These are phyloP conservation scores for Synergus umbraculus DNA, from an alignment of 2,888 invertebrate genomes.

Conservation along the genomic window DNA sequence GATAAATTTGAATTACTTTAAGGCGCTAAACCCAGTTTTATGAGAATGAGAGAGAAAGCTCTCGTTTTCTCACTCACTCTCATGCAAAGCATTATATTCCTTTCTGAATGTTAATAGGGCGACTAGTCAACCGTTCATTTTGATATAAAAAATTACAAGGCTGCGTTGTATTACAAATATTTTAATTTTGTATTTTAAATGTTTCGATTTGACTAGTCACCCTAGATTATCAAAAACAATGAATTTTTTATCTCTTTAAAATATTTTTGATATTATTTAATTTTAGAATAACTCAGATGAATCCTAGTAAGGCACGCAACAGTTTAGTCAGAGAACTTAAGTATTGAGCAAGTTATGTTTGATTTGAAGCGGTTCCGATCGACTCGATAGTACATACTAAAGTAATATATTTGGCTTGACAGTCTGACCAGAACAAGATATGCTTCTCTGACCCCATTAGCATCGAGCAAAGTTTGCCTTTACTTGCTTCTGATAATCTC, in stretches of 20 bases:
- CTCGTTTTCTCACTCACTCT: neutral
- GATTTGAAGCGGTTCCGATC: slow-evolving; percentile 42
- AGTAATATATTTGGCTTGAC: slow-evolving; percentile 71
- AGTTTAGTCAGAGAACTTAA: slow-evolving; percentile 31
- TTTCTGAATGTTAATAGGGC: too few relatives aligned
- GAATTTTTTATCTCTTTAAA: neutral
- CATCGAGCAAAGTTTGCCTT: slow-evolving; percentile 22
- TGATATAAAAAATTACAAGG: too few relatives aligned
- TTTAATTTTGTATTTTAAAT: too few relatives aligned
- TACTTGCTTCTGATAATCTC: neutral
- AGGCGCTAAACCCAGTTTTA: neutral
- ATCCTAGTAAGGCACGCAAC: neutral
- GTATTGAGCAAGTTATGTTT: slow-evolving; percentile 58
- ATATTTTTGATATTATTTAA: neutral
- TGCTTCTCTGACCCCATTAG: slow-evolving; percentile 13
- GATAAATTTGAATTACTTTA: neutral
- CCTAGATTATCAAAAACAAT: neutral
- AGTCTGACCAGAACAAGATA: slow-evolving; percentile 61
- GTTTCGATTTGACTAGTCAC: too few relatives aligned
- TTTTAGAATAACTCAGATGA: neutral
- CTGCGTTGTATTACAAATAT: too few relatives aligned
- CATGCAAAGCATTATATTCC: neutral
- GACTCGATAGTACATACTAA: slow-evolving; percentile 46
- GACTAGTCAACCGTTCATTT: too few relatives aligned
- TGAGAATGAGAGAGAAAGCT: slow-evolving; percentile 22